Percentiles rank a stretch among this genome's conserved stretches.
Evolutionary conservation across 2,113 vertebrate species (phyloP).

Genomic region (Spea multiplicata): DNA sequence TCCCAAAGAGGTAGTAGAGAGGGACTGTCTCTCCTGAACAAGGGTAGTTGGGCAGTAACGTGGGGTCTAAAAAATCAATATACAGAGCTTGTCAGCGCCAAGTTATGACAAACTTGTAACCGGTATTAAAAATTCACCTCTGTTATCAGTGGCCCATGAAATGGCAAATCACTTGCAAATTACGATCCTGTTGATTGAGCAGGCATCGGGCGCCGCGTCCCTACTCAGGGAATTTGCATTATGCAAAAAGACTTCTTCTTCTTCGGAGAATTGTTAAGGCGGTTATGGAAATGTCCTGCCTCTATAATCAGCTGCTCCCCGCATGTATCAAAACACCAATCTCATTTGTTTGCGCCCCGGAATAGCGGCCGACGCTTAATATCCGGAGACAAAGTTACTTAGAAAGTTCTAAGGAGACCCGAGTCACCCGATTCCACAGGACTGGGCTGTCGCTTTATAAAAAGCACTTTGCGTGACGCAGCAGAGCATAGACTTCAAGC

Average conservation of each 20-base stretch:
- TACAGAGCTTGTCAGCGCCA: background rate
- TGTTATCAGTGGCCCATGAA: conserved; percentile 27
- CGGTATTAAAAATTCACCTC: conserved; percentile 32
- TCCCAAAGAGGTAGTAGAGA: no score
- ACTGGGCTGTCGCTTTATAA: no score
- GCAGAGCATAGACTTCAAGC: no score
- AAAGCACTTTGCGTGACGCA: no score
- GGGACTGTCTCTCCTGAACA: no score
- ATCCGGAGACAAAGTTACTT: no score
- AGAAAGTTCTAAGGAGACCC: no score
- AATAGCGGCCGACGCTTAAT: no score
- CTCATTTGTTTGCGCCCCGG: conserved; percentile 1
- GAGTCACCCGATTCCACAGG: no score
- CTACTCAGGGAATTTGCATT: conserved; percentile 18
- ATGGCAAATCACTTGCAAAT: conserved; percentile 32
- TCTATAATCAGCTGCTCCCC: conserved; percentile 26
- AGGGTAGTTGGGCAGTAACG: no score
- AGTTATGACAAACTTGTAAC: background rate
- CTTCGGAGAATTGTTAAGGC: conserved; percentile 27
- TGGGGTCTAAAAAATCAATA: background rate
- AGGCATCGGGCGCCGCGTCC: conserved; percentile 30
- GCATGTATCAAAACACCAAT: conserved; percentile 29
- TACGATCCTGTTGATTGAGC: conserved; percentile 34
- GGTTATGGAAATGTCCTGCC: conserved; percentile 30
- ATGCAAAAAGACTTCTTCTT: conserved; percentile 36